These are phyloP conservation scores for Condylostylus longicornis DNA, from an alignment of 1,140 invertebrate species.

Conservation along the genomic window DNA sequence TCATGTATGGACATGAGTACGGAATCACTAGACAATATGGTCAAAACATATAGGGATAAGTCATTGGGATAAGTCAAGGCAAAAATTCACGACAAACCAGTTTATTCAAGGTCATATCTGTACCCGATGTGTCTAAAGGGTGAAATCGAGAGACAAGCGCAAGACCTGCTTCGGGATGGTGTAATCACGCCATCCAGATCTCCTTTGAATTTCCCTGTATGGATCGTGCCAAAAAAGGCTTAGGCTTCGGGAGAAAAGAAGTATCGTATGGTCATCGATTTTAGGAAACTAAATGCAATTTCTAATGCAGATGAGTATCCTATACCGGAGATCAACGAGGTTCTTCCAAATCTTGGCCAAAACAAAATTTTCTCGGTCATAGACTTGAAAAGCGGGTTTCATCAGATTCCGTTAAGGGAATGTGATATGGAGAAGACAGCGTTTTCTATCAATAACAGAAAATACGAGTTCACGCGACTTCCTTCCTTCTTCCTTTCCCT, in stretches of 20 bases:
- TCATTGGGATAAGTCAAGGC: too few relatives aligned
- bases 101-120: conserved; percentile 10
- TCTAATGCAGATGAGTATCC: conserved; percentile 32
- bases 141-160: conserved; percentile 13
- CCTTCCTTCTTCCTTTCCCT: too few relatives aligned
- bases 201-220: conserved; percentile 3
- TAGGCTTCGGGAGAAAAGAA: conserved; percentile 15
- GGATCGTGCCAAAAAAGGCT: conserved; percentile 4
- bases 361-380: conserved; percentile 29
- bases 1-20: too few relatives aligned
- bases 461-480: too few relatives aligned
- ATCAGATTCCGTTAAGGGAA: too few relatives aligned
- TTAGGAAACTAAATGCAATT: conserved; percentile 18
- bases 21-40: too few relatives aligned
- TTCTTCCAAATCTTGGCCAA: conserved; percentile 29
- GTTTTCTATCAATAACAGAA: too few relatives aligned
- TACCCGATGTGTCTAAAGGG: conserved; percentile 10
- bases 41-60: too few relatives aligned
- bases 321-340: conserved; percentile 34
- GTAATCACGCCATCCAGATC: conserved; percentile 15
- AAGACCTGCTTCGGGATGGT: conserved; percentile 11
- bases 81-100: not conserved
- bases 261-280: conserved; percentile 22
- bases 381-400: too few relatives aligned
- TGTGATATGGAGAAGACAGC: too few relatives aligned